Evolutionary conservation across 2,113 vertebrate species (phyloP).

Genomic region (Melanerpes formicivorus): DNA sequence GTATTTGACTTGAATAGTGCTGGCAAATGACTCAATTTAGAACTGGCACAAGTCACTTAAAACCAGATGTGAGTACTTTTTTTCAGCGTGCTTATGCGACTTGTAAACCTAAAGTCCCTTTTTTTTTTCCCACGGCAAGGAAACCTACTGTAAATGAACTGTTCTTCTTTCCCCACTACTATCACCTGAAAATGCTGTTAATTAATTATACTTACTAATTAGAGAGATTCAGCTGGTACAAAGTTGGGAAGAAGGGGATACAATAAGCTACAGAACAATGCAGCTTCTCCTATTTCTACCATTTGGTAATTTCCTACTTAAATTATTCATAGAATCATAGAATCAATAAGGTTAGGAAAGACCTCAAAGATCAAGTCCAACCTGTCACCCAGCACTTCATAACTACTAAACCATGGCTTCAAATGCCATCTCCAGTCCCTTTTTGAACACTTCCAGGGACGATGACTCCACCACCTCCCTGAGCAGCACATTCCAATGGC

Average conservation of each 20-base stretch:
- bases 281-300: background rate
- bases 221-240: background rate
- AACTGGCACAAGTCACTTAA: background rate
- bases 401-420: no score
- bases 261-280: background rate
- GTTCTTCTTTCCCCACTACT: fast-evolving
- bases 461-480: no score
- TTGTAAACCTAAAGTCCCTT: background rate
- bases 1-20: background rate
- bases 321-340: background rate
- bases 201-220: background rate
- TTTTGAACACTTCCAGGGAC: no score
- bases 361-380: no score
- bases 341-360: no score
- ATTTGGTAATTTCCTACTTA: background rate
- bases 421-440: no score
- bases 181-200: background rate
- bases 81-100: background rate
- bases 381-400: no score
- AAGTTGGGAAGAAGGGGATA: background rate
- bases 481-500: no score
- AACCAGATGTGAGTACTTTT: background rate
- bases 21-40: background rate
- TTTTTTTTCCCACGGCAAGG: background rate
- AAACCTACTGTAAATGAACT: background rate